Conservation (phyloP, 1,140 invertebrate genomes). For the Bombus ignitus region DNA sequence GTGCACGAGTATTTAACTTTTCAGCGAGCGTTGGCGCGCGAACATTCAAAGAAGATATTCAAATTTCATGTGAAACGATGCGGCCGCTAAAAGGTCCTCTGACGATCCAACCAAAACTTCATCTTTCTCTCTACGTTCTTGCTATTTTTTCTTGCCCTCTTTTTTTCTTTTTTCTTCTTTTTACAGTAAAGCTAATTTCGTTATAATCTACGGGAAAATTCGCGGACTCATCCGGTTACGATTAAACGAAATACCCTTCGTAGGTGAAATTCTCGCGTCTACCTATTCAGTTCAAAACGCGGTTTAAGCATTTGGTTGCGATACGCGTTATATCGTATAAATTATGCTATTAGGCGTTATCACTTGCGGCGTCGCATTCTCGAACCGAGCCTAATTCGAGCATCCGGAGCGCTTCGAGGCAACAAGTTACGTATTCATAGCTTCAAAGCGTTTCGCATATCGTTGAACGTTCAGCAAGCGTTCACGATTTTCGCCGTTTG, state of each 20-base stretch:
- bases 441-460: conserved; percentile 18
- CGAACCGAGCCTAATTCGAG: conserved; percentile 60
- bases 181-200: background rate
- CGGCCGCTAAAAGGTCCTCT: background rate
- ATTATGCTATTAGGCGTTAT: conserved; percentile 59
- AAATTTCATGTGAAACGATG: background rate
- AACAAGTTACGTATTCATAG: conserved; percentile 45
- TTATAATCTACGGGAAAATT: background rate
- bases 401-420: conserved; percentile 35
- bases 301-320: conserved; percentile 18
- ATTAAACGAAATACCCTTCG: background rate
- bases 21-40: background rate
- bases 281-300: background rate
- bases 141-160: no score
- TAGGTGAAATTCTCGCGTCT: conserved; percentile 13
- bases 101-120: background rate
- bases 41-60: conserved; percentile 10
- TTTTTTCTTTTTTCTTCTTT: background rate
- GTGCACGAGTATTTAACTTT: conserved; percentile 6
- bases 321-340: conserved; percentile 51
- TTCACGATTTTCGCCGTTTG: conserved; percentile 10
- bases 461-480: background rate
- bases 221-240: background rate
- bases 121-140: no score
- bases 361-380: conserved; percentile 41